Evolutionary conservation across 2,797 vertebrate genomes (phyloP).

Genomic region (Anabas testudineus): DNA sequence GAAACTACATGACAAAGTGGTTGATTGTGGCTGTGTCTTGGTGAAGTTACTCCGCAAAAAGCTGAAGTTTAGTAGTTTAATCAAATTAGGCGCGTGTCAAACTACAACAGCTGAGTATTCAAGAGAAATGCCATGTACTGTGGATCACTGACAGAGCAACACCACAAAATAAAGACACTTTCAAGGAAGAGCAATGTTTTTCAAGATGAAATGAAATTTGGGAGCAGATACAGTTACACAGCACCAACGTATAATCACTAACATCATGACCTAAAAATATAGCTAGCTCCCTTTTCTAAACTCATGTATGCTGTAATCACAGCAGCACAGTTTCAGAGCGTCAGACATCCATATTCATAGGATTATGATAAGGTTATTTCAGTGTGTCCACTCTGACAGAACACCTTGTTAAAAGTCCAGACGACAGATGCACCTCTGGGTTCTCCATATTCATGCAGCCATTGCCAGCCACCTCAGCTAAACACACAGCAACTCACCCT

Average conservation of each 20-base stretch:
- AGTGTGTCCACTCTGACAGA: slow-evolving; percentile 66
- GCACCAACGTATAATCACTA: not conserved
- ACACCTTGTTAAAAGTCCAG: slow-evolving; percentile 54
- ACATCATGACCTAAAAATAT: not conserved
- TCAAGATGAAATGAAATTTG: slow-evolving; percentile 29
- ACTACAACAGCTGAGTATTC: slow-evolving; percentile 26
- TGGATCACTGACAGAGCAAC: slow-evolving; percentile 41
- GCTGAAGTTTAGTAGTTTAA: slow-evolving; percentile 43
- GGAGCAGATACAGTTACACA: slow-evolving; percentile 4
- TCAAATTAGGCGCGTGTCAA: slow-evolving; percentile 36
- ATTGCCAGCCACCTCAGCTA: slow-evolving; percentile 30
- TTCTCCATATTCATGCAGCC: slow-evolving; percentile 64
- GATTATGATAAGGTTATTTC: slow-evolving; percentile 57
- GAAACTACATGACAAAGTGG: slow-evolving; percentile 36
- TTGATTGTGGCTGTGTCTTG: slow-evolving; percentile 24
- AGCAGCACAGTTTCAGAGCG: slow-evolving; percentile 21
- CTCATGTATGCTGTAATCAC: slow-evolving; percentile 7
- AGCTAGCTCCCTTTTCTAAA: not conserved
- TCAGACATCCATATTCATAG: slow-evolving; percentile 69
- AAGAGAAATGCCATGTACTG: slow-evolving; percentile 16
- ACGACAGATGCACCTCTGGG: slow-evolving; percentile 38
- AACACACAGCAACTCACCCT: slow-evolving; percentile 38
- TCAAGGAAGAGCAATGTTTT: slow-evolving; percentile 1
- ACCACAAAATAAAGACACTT: slow-evolving; percentile 37
- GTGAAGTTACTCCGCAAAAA: slow-evolving; percentile 37